Conservation (phyloP, 2,797 vertebrate genomes). For the Nothura maculosa region DNA sequence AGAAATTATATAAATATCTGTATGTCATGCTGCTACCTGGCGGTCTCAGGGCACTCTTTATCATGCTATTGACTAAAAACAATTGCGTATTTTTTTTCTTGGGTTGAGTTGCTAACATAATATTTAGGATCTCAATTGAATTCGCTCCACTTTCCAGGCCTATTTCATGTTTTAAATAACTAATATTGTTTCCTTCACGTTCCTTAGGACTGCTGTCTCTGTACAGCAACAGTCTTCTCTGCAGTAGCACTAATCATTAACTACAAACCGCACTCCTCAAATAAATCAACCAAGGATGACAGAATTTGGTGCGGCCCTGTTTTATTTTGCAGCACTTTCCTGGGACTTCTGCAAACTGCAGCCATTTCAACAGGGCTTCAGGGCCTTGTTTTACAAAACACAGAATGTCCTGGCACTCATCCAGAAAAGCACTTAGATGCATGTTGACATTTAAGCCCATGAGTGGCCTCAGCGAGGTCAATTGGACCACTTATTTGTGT, state of each 20-base stretch:
- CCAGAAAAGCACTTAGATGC: slow-evolving; percentile 74
- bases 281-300: background rate
- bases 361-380: slow-evolving; percentile 45
- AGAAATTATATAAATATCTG: background rate
- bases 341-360: background rate
- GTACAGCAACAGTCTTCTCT: background rate
- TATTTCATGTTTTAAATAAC: background rate
- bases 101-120: background rate
- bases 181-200: background rate
- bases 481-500: slow-evolving; percentile 51
- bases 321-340: background rate
- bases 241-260: background rate
- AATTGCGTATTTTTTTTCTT: background rate
- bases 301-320: background rate
- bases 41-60: background rate
- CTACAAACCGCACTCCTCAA: background rate
- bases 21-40: background rate
- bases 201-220: background rate
- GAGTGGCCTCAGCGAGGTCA: slow-evolving; percentile 66
- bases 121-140: background rate
- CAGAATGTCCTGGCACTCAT: slow-evolving; percentile 59
- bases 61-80: background rate
- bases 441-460: slow-evolving; percentile 72
- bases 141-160: background rate
- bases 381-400: slow-evolving; percentile 34